phyloP scores from a whole-genome alignment of 2,888 invertebrate genomes.

The Tholera decimalis region DNA sequence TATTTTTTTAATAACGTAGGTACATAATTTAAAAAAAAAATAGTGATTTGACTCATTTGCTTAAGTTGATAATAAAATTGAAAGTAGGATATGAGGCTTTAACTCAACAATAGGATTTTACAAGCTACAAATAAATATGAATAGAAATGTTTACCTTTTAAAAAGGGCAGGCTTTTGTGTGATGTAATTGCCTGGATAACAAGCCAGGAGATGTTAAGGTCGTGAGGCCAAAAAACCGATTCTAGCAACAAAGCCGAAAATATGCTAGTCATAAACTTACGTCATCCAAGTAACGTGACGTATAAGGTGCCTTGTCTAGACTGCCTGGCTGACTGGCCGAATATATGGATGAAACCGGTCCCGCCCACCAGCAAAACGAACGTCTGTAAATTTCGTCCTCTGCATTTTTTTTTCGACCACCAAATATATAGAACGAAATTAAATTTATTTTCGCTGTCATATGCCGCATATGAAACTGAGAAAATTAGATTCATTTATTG shows the following conservation, averaged over 20 bases:
- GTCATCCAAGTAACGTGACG: slow-evolving; percentile 50
- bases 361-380: not conserved
- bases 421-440: too few species aligned
- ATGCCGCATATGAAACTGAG: too few species aligned
- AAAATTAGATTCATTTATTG: too few species aligned
- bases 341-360: slow-evolving; percentile 21
- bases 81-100: too few species aligned
- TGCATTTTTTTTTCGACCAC: not conserved
- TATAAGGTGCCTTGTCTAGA: slow-evolving; percentile 51
- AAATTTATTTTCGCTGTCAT: too few species aligned
- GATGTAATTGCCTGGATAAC: not conserved
- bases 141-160: not conserved
- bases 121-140: not conserved
- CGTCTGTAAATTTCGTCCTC: slow-evolving; percentile 7
- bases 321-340: slow-evolving; percentile 28
- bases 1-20: too few species aligned
- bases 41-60: too few species aligned
- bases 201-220: slow-evolving; percentile 6
- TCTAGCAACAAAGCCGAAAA: slow-evolving; percentile 14
- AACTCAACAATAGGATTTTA: too few species aligned
- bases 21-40: too few species aligned
- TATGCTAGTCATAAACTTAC: slow-evolving; percentile 14
- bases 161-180: not conserved
- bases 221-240: not conserved
- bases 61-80: too few species aligned